Conservation (phyloP, 2,113 vertebrate species). For the Gavialis gangeticus region DNA sequence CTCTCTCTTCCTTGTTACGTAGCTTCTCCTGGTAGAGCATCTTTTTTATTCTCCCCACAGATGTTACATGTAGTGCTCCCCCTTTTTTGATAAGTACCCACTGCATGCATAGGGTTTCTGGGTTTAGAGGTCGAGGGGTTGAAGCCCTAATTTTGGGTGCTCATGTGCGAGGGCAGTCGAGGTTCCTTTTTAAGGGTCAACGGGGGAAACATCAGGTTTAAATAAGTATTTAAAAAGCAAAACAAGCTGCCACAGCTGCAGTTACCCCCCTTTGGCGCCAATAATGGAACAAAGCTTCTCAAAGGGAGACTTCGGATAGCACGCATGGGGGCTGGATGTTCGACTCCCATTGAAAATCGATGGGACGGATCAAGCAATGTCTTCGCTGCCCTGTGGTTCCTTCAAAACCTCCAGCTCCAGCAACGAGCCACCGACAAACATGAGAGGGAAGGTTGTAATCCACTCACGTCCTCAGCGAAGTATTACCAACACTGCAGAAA, state of each 20-base stretch:
- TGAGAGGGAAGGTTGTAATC: background rate
- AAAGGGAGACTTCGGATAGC: accelerated
- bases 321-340: background rate
- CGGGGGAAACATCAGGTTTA: background rate
- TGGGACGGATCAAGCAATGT: background rate
- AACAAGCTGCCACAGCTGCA: background rate
- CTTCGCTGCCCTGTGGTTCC: background rate
- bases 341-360: accelerated
- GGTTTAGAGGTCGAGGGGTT: conserved; percentile 31
- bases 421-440: accelerated
- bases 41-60: background rate
- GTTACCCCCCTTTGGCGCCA: background rate
- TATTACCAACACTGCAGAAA: background rate
- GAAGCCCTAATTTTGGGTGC: background rate
- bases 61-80: background rate
- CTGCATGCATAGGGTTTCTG: conserved; percentile 57
- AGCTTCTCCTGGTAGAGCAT: background rate
- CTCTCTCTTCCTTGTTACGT: background rate
- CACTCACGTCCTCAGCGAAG: background rate
- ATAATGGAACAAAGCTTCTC: background rate
- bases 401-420: background rate
- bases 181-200: background rate
- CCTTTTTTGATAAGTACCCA: conserved; percentile 18
- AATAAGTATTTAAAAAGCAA: background rate
- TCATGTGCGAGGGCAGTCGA: background rate